Evolutionary conservation across 2,888 invertebrate genomes (phyloP).

Genomic region (Phengaris alcon): DNA sequence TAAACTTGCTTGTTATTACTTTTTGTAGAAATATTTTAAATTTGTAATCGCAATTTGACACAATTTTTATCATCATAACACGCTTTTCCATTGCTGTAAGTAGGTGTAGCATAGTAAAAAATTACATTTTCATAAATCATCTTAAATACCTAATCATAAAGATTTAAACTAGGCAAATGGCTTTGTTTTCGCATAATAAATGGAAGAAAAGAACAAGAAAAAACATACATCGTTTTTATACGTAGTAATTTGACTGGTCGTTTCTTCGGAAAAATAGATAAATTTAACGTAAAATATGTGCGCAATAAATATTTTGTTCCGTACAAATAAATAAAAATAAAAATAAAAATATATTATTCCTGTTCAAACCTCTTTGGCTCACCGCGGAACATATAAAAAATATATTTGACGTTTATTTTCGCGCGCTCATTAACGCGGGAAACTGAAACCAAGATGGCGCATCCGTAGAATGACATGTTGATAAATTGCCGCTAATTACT

Average conservation of each 20-base stretch:
- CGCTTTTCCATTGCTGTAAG: background rate
- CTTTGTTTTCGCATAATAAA: conserved; percentile 3
- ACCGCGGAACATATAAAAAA: conserved; percentile 41
- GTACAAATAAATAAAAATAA: conserved; percentile 4
- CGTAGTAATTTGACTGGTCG: background rate
- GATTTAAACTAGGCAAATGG: background rate
- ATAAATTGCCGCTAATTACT: conserved; percentile 76
- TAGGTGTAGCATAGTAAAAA: background rate
- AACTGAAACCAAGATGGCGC: conserved; percentile 49
- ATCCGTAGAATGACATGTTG: conserved; percentile 62
- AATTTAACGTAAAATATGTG: conserved; percentile 1
- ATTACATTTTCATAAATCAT: background rate
- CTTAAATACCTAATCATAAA: background rate
- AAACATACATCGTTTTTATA: conserved; percentile 8
- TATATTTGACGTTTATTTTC: conserved; percentile 52
- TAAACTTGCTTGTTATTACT: no score
- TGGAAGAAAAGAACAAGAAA: conserved; percentile 11
- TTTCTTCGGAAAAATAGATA: background rate
- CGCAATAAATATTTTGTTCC: conserved; percentile 3
- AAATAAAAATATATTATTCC: conserved; percentile 41
- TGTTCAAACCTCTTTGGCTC: conserved; percentile 34
- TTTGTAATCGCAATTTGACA: background rate
- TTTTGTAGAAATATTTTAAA: background rate
- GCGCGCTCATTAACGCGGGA: conserved; percentile 63
- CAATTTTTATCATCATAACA: background rate